Base-by-base conservation (phyloP, 2,113 vertebrate genomes). In the Lepisosteus osseus region DNA sequence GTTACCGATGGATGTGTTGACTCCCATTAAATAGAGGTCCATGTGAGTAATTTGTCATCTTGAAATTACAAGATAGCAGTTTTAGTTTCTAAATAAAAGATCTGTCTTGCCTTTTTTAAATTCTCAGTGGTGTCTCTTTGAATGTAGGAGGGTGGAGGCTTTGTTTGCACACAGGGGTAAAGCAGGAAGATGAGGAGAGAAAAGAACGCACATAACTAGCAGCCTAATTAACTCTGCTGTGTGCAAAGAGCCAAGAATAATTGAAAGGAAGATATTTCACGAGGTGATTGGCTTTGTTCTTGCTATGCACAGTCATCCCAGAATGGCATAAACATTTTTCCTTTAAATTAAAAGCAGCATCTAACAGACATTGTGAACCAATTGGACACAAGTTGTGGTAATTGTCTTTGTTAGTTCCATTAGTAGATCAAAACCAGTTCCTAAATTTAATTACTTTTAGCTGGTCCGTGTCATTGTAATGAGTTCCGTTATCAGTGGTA, bases 371-470 rank as follows among this genome's bases (percentile, higher is more conserved):
- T 75, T 78, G 81, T 77, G 76, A 86, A 82, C 86, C 86, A 87
- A 80, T 87, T 80, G 83, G 73, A 72, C 82, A 77, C 83, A 89
- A 87, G 84, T 85, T 81, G 76, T 68, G 78, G 79, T 92, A 91
- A 94, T 94, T 93, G 86, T 83, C 87, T 90, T 86, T 89, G 86
- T 87, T 83, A 85, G 82, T 93, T 85, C 86, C 83, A 91, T 93
- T 92, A 84, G 13, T 5, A 83, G 86, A 90, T 87, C 87, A 85
- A 79, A 86, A 77, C 81, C 82, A 83, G 11, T 76, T 78, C 75
- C 84, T 85, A 84, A 84, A 85, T 88, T 75, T 86, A 88, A 90
- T 90, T 87, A 87, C 69, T 84, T 84, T 72, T 69, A 82, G 81
- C 83, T 86, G 85, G 85, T 85, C 82, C 68, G 71, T 69, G 80